Conservation (phyloP, 2,888 invertebrate genomes). For the Hypsopygia costalis region DNA sequence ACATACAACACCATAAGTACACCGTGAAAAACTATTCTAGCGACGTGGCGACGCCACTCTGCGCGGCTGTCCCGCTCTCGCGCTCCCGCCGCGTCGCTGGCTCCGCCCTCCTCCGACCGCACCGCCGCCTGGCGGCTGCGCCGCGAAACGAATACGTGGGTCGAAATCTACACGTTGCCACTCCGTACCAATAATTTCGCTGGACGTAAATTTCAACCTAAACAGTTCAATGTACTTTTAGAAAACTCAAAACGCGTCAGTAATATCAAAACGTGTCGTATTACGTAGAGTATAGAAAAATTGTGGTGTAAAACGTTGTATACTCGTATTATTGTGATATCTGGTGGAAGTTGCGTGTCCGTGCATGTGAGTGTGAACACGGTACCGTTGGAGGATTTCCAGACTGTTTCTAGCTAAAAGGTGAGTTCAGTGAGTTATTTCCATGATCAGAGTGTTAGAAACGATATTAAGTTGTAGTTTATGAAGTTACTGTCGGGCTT, state of each 20-base stretch:
- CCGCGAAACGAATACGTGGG: slow-evolving; percentile 59
- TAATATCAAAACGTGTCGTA: slow-evolving; percentile 62
- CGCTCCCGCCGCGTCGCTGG: slow-evolving; percentile 56
- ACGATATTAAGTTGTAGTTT: neutral
- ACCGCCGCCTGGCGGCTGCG: slow-evolving; percentile 69
- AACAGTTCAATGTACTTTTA: slow-evolving; percentile 81
- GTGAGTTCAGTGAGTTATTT: slow-evolving; percentile 39
- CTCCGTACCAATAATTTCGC: slow-evolving; percentile 80
- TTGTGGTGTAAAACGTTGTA: slow-evolving; percentile 57
- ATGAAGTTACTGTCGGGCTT: neutral
- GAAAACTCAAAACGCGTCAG: slow-evolving; percentile 69
- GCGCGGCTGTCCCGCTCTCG: slow-evolving; percentile 51
- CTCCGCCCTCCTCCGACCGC: slow-evolving; percentile 63
- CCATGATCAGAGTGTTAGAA: neutral
- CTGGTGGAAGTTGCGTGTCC: slow-evolving; percentile 68
- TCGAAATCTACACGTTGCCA: slow-evolving; percentile 70
- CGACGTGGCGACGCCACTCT: slow-evolving; percentile 33
- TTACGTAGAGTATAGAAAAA: slow-evolving; percentile 51
- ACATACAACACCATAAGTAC: slow-evolving; percentile 43
- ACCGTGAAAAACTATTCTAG: slow-evolving; percentile 43
- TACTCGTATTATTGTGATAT: slow-evolving; percentile 64
- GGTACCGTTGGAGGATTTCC: slow-evolving; percentile 62
- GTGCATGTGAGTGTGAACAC: slow-evolving; percentile 66
- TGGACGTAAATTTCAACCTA: slow-evolving; percentile 79
- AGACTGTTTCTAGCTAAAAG: slow-evolving; percentile 60